phyloP scores from a whole-genome alignment of 2,113 vertebrate species.

The Nesospiza acunhae region DNA sequence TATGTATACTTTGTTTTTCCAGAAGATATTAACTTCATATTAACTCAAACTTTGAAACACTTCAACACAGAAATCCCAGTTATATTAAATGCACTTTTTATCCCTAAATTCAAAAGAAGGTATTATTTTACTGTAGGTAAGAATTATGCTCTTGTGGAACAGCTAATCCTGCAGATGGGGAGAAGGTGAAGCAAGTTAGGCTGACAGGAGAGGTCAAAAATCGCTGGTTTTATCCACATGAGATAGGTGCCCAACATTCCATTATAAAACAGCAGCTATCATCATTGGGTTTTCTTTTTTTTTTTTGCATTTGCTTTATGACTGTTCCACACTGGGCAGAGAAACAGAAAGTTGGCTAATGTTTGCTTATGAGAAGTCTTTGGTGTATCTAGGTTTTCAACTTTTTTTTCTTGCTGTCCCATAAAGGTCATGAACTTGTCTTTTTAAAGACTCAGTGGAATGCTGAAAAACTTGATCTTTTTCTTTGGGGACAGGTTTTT shows the following conservation, averaged over 20 bases:
- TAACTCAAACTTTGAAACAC: background rate
- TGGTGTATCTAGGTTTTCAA: background rate
- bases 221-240: background rate
- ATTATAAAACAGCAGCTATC: background rate
- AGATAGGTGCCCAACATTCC: background rate
- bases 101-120: background rate
- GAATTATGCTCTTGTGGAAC: background rate
- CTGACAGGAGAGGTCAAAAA: background rate
- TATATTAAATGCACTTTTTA: background rate
- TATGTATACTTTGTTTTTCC: background rate
- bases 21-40: background rate
- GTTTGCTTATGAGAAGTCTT: background rate
- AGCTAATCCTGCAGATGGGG: background rate
- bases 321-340: background rate
- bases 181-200: background rate
- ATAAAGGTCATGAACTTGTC: background rate
- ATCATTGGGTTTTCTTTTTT: rapidly evolving
- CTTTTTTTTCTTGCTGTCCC: background rate
- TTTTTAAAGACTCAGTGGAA: background rate
- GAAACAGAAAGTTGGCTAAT: background rate
- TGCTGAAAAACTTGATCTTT: background rate
- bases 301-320: background rate
- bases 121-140: background rate
- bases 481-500: background rate
- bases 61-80: background rate